Base-by-base conservation (phyloP, 1,140 invertebrate species). In the Colletes latitarsis region DNA sequence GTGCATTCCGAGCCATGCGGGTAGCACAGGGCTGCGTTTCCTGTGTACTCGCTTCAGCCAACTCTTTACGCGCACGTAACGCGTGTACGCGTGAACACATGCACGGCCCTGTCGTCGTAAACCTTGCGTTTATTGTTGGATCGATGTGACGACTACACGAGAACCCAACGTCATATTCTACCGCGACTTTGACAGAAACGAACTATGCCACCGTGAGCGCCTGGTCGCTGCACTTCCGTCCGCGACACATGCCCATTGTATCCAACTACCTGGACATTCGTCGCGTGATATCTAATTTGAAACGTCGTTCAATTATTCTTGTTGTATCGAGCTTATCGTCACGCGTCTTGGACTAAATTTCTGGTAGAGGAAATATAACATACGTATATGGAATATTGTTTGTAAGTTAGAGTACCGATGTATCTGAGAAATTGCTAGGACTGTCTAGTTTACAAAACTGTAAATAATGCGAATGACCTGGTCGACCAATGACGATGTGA, bases 221-320 rank as follows among this genome's bases (percentile, higher is more conserved):
- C 69, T 73, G 77, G 72, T 83, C 79, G 69, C 84, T 83, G 39
- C 63, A 77, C 77, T 86, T 87, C 84, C 85, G 84, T 10, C 70
- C 60, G 46, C 81, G 57, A 19, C 49, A 53, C 58, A 57, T n/a
- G 39, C 10, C 17, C 46, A 66, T 49, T 66, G 30, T 58, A 71
- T 39, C 63, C 43, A 5, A 5, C 21, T 52, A n/a, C 64, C 43
- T 79, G 57, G 58, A 68, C 60, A 17, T 58, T 62, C 52, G 21
- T 80, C 52, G 67, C 60, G 53, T 19, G 53, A 78, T 57, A 46
- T 19, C 14, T n/a, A 39, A 10, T 41, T 41, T 21, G 52, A 57
- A 30, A 63, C 60, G 19, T 19, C 8, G 30, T n/a, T 57, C 5
- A 17, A 57, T 21, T 15, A 39, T 63, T 63, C 12, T 63, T 39